Evolutionary conservation across 2,888 invertebrate genomes (phyloP).

Genomic region (Eupeodes luniger): DNA sequence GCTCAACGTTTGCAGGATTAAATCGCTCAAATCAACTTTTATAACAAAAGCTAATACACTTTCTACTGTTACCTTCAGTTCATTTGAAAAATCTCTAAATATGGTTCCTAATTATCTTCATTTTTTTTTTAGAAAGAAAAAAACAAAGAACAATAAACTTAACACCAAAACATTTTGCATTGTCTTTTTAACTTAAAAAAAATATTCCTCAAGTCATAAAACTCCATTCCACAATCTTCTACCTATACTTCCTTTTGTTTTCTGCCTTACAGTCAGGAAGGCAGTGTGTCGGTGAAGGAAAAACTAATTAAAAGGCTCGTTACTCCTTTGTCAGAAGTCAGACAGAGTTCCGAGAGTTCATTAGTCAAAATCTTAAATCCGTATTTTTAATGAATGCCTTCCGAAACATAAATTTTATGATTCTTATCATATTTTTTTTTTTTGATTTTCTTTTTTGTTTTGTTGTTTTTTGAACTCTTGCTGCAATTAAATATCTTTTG

Average conservation of each 20-base stretch:
- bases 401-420: conserved; percentile 31
- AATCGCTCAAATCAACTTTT: too few species aligned
- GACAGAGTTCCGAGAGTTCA: conserved; percentile 16
- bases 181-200: not conserved
- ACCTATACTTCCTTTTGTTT: not conserved
- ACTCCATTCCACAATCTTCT: not conserved
- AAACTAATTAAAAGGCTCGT: conserved; percentile 44
- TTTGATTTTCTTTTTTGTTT: not conserved
- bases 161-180: not conserved
- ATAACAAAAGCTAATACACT: too few species aligned
- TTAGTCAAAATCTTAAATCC: conserved; percentile 13
- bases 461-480: not conserved
- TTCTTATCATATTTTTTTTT: not conserved
- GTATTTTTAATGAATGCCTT: conserved; percentile 17
- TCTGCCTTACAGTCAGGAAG: not conserved
- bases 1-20: too few species aligned
- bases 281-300: not conserved
- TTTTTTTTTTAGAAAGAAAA: not conserved
- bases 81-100: not conserved
- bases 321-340: not conserved
- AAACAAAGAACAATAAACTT: not conserved
- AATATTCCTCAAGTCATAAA: not conserved
- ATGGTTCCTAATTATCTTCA: not conserved
- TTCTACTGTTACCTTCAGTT: not conserved
- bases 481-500: conserved; percentile 50